Conservation (phyloP, 2,797 vertebrate species). For the Sternarchorhynchus goeldii region DNA sequence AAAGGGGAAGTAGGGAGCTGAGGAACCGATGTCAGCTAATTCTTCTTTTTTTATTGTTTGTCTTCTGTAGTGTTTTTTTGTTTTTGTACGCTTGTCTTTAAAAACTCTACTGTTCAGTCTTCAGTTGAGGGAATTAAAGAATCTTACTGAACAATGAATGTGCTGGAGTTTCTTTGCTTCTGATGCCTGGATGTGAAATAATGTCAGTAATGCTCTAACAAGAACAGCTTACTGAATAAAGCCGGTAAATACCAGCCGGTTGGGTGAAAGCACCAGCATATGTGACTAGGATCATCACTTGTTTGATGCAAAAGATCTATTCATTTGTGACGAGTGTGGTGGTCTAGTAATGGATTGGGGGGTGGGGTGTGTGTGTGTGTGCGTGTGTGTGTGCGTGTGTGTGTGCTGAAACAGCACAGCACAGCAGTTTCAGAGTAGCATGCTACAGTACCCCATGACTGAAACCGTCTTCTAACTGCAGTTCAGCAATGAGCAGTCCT, state of each 20-base stretch:
- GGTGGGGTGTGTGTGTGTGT: not conserved
- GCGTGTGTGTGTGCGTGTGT: too few relatives aligned
- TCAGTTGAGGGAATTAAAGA: slow-evolving; percentile 22
- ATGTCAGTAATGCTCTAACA: not conserved
- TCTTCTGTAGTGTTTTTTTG: slow-evolving; percentile 12
- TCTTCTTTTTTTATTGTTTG: slow-evolving; percentile 12
- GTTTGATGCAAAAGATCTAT: not conserved
- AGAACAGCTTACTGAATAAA: not conserved
- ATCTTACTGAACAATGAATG: slow-evolving; percentile 7
- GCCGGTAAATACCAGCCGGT: not conserved
- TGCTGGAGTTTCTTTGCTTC: slow-evolving; percentile 1
- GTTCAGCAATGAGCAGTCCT: not conserved
- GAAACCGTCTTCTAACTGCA: slow-evolving; percentile 15
- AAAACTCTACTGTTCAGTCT: slow-evolving; percentile 14
- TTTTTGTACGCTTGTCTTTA: slow-evolving; percentile 35
- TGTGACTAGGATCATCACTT: not conserved
- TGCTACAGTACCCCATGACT: not conserved
- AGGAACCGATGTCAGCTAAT: slow-evolving; percentile 24
- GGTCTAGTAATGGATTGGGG: not conserved
- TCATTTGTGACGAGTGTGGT: slow-evolving; percentile 10
- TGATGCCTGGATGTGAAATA: not conserved
- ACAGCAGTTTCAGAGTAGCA: slow-evolving; percentile 16
- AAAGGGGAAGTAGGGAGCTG: not conserved
- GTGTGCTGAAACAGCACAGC: not conserved
- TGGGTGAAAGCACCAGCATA: not conserved